These are phyloP conservation scores for Hedychridium roseum DNA, from an alignment of 2,888 invertebrate genomes.

Conservation along the genomic window DNA sequence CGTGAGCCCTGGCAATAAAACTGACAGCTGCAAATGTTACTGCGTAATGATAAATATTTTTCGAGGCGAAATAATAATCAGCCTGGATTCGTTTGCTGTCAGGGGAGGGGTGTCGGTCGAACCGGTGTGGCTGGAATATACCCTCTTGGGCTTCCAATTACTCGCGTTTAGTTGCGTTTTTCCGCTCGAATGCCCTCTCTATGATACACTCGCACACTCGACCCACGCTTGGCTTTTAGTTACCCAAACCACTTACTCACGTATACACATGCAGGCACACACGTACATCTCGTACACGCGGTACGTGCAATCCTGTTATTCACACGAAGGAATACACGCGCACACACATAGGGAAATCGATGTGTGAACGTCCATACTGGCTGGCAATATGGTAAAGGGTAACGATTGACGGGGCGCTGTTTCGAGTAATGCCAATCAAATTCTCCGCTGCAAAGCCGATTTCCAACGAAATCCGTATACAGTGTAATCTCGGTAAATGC, in stretches of 20 bases:
- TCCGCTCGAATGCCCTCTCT: constrained; percentile 61
- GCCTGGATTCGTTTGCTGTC: constrained; percentile 37
- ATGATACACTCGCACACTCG: constrained; percentile 60
- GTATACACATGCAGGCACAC: constrained; percentile 21
- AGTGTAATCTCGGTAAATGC: no score
- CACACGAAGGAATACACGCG: not conserved
- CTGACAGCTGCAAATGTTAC: no score
- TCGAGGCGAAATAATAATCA: constrained; percentile 27
- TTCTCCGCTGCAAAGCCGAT: constrained; percentile 37
- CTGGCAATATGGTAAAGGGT: constrained; percentile 37
- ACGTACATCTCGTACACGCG: constrained; percentile 10
- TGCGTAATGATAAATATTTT: constrained; percentile 16
- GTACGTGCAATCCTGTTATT: constrained; percentile 9
- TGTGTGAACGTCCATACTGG: constrained; percentile 10
- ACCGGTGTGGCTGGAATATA: constrained; percentile 41
- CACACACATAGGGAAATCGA: constrained; percentile 1
- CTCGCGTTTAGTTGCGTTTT: constrained; percentile 63
- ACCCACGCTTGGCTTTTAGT: constrained; percentile 58
- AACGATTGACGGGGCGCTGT: constrained; percentile 42
- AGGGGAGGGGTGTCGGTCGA: constrained; percentile 27
- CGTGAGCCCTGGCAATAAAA: no score
- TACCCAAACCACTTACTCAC: constrained; percentile 55
- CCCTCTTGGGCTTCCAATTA: constrained; percentile 56
- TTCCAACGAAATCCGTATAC: no score
- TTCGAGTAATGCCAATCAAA: constrained; percentile 47